These are phyloP conservation scores for Saxidomus purpurata DNA, from an alignment of 1,140 invertebrate genomes.

Conservation along the genomic window DNA sequence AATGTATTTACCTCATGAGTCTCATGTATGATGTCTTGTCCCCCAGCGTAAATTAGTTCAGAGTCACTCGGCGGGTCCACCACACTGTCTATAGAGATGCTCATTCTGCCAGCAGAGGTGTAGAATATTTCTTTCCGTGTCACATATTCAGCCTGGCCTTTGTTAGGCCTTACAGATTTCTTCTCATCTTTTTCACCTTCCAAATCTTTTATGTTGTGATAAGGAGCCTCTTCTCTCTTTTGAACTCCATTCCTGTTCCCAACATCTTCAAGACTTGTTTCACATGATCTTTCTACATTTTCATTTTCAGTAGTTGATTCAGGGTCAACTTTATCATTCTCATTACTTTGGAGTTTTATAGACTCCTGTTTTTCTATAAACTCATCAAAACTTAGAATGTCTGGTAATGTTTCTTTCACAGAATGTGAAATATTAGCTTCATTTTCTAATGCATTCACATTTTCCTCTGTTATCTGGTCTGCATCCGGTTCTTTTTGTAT, in stretches of 20 bases:
- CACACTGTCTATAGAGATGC: slow-evolving; percentile 69
- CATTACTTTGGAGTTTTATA: not conserved
- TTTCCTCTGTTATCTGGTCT: not conserved
- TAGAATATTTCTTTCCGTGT: slow-evolving; percentile 76
- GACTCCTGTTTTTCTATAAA: not conserved
- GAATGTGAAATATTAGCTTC: not conserved
- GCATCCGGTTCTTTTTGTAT: slow-evolving; percentile 25
- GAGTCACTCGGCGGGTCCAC: slow-evolving; percentile 35
- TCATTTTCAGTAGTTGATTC: not conserved
- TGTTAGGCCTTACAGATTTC: not conserved
- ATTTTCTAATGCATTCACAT: not conserved
- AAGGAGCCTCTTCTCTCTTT: not conserved
- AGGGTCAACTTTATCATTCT: not conserved
- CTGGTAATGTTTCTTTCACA: not conserved
- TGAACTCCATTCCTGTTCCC: not conserved
- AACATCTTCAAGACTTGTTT: not conserved
- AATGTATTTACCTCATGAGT: slow-evolving; percentile 14
- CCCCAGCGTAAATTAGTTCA: not conserved
- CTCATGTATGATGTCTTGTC: slow-evolving; percentile 15
- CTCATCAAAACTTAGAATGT: not conserved
- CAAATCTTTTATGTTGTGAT: slow-evolving; percentile 36
- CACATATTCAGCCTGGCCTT: slow-evolving; percentile 10
- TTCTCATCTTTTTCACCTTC: slow-evolving; percentile 20
- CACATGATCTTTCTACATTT: not conserved
- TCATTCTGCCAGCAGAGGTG: slow-evolving; percentile 77